Evolutionary conservation across 1,140 invertebrate species (phyloP).

Genomic region (Thaumetopoea pityocampa): DNA sequence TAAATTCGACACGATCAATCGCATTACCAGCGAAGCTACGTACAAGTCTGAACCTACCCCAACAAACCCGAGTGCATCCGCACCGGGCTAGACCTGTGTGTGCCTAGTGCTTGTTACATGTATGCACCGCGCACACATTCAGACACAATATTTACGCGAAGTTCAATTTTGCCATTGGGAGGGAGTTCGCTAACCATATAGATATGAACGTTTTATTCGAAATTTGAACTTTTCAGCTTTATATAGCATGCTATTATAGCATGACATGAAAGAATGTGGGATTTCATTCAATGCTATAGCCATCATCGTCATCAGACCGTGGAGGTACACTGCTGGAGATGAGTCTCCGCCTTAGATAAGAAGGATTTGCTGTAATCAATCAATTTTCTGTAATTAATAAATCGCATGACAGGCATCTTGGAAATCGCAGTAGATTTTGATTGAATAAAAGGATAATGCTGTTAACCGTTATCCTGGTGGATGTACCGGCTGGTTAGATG

Average conservation of each 20-base stretch:
- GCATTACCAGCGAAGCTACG: not conserved
- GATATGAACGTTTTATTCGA: slow-evolving; percentile 5
- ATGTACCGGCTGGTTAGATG: no score
- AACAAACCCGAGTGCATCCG: slow-evolving; percentile 34
- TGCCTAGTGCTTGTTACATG: slow-evolving; percentile 32
- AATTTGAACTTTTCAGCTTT: slow-evolving; percentile 11
- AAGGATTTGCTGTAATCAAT: no score
- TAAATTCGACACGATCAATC: slow-evolving; percentile 7
- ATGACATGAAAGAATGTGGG: no score
- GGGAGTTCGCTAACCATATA: slow-evolving; percentile 7
- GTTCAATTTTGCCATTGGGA: slow-evolving; percentile 41
- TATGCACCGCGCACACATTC: slow-evolving; percentile 41
- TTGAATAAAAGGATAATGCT: no score
- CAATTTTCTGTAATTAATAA: no score
- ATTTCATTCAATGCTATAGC: no score
- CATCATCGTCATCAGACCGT: no score
- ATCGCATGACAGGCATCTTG: no score
- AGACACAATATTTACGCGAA: slow-evolving; percentile 33
- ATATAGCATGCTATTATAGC: not conserved
- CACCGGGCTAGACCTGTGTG: slow-evolving; percentile 27
- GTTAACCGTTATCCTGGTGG: no score
- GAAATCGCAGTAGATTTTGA: no score
- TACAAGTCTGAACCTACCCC: slow-evolving; percentile 40
- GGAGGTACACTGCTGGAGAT: no score
- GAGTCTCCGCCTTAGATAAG: no score